Evolutionary conservation across 2,113 vertebrate genomes (phyloP).

Genomic region (Sterrhoptilus dennistouni): DNA sequence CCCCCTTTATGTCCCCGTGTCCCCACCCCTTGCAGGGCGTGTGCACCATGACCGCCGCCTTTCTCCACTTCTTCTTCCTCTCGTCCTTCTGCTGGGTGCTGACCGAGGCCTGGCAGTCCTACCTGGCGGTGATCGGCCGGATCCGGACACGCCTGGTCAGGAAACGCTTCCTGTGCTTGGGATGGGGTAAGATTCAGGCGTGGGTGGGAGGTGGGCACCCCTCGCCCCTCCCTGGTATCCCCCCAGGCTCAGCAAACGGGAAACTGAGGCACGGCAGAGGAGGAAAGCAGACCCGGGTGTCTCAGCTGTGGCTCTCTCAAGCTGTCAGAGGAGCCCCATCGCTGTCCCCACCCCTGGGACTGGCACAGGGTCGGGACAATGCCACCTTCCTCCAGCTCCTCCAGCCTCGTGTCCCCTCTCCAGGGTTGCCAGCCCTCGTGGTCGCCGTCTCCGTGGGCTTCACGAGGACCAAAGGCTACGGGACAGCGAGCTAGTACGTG

Average conservation of each 20-base stretch:
- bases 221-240: fast-evolving
- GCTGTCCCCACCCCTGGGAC: background rate
- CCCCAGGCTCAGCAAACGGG: background rate
- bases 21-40: constrained; percentile 76
- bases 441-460: constrained; percentile 94
- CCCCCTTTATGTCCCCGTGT: fast-evolving
- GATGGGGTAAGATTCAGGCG: constrained; percentile 84
- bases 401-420: background rate
- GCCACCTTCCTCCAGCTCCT: background rate
- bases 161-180: constrained; percentile 98
- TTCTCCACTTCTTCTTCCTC: constrained; percentile 99
- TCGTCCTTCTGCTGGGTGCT: constrained; percentile 99
- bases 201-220: fast-evolving
- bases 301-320: background rate
- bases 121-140: constrained; percentile 96
- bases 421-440: constrained; percentile 89
- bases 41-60: constrained; percentile 95
- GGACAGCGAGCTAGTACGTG: constrained; percentile 92
- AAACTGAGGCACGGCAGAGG: background rate
- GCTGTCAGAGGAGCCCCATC: background rate
- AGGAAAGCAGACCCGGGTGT: background rate
- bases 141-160: constrained; percentile 94
- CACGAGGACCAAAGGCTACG: constrained; percentile 94
- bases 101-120: constrained; percentile 99
- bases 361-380: background rate